Evolutionary conservation across 1,140 invertebrate species (phyloP), one percentile per base, ranked within the genome.

Genomic region (Calosoma granatense): DNA sequence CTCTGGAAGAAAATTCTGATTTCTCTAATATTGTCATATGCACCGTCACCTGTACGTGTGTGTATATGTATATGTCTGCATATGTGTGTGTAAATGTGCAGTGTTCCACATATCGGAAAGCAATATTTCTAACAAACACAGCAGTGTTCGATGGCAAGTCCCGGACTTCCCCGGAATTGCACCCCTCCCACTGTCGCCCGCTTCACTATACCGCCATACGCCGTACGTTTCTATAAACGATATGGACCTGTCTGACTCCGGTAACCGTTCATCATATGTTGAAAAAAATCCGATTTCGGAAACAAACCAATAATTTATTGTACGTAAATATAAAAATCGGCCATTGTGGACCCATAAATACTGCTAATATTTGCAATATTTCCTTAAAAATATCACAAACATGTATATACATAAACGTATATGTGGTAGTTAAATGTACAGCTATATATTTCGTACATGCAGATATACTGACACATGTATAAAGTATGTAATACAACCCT

Each of bases 401-500:
- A 6, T 51, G 17, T 51, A 51, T 51, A 51, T 53, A 53, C 15
- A 20, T 53, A 53, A 4, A 53, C 22, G 15, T 53, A 20, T 53
- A 53, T 47, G 9, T 12, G 4, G 17, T 53, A 53, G 19, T 20
- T 53, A 53, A 20, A 53, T 53, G 22, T 53, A 53, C 22, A 53
- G 9, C 19, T 53, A 53, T 53, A 53, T 53, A 53, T 53, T 20
- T 53, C 22, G 22, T 53, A 53, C 22, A 53, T 53, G 17, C 22
- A 53, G 19, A 53, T 53, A 53, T 53, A 53, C 22, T 20, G 19
- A 53, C 22, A 53, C 22, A 53, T 53, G 22, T 53, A 53, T 53
- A 53, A 20, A 53, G 9, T 12, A 12, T 12, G 9, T 12, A 36
- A 36, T 36, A 36, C n/a, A 36, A 36, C 9, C n/a, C n/a, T 36